Percentiles rank a stretch among this genome's conserved stretches.
Evolutionary conservation across 2,113 vertebrate genomes (phyloP).

Genomic region (Morone saxatilis): DNA sequence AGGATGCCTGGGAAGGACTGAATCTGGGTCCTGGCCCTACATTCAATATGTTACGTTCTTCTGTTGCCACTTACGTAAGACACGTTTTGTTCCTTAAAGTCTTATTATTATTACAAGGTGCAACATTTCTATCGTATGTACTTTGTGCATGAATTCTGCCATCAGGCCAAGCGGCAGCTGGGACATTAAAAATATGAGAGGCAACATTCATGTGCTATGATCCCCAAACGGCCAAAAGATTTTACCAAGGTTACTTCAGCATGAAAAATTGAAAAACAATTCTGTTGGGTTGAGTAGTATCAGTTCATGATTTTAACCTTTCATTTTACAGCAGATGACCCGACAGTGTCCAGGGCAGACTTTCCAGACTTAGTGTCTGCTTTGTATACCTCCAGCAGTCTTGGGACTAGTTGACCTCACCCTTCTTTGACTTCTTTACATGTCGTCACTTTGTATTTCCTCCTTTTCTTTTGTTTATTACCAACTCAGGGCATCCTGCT

Average conservation of each 20-base stretch:
- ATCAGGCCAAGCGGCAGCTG: neutral
- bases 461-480: too few species aligned
- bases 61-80: neutral
- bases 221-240: neutral
- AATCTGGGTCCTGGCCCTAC: neutral
- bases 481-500: too few species aligned
- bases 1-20: neutral
- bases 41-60: neutral
- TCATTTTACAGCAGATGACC: too few species aligned
- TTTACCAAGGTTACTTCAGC: neutral
- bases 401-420: too few species aligned
- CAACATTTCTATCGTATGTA: neutral
- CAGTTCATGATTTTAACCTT: neutral
- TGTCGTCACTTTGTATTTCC: too few species aligned
- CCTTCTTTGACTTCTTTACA: too few species aligned
- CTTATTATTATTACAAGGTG: slow-evolving; percentile 1
- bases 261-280: neutral
- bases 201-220: neutral
- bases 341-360: too few species aligned
- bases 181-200: neutral
- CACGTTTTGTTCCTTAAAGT: neutral
- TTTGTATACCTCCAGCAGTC: too few species aligned
- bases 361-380: too few species aligned
- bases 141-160: neutral
- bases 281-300: neutral